Evolutionary conservation across 2,797 vertebrate species (phyloP).

Genomic region (Oreortyx pictus): DNA sequence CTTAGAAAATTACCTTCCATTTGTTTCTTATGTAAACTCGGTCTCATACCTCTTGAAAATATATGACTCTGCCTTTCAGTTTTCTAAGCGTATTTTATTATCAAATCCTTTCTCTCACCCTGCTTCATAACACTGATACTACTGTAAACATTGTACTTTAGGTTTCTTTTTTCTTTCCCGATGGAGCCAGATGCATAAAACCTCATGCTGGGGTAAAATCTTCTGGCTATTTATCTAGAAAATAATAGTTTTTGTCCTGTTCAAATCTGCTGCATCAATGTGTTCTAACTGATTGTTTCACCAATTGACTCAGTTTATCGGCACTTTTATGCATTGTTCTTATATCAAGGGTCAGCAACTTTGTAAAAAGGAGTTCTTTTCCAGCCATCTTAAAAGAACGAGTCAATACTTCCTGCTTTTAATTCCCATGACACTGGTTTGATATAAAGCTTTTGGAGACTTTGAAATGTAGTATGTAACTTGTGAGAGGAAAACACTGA

Average conservation of each 20-base stretch:
- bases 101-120: background rate
- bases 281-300: background rate
- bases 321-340: background rate
- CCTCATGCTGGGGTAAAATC: conserved; percentile 27
- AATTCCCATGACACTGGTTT: background rate
- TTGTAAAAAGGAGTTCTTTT: background rate
- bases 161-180: background rate
- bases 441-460: background rate
- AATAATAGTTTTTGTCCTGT: background rate
- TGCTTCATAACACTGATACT: background rate
- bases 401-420: background rate
- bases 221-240: background rate
- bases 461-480: background rate
- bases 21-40: background rate
- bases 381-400: background rate
- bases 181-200: background rate
- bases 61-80: background rate
- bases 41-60: background rate
- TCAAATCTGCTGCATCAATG: background rate
- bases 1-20: background rate
- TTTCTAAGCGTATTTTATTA: background rate
- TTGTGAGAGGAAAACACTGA: background rate
- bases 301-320: background rate
- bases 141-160: conserved; percentile 2
- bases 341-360: background rate